Evolutionary conservation across 1,140 invertebrate genomes (phyloP).

Genomic region (Antheraea pernyi): DNA sequence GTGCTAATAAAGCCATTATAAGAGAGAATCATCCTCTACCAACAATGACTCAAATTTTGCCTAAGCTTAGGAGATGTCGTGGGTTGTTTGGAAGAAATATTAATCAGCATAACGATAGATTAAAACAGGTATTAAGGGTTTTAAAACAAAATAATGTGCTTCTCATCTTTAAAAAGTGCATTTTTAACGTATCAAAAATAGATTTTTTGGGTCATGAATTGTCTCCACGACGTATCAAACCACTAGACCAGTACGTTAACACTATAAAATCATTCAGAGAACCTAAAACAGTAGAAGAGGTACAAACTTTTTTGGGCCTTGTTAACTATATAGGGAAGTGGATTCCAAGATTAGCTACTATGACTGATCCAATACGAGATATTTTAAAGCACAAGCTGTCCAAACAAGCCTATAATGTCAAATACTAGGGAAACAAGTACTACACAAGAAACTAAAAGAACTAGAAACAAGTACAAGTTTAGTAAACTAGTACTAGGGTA

Average conservation of each 20-base stretch:
- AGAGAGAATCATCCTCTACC: slow-evolving; percentile 54
- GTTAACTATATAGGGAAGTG: slow-evolving; percentile 47
- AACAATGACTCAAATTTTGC: slow-evolving; percentile 45
- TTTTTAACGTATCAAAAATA: slow-evolving; percentile 26
- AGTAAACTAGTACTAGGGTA: too few relatives aligned
- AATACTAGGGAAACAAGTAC: slow-evolving; percentile 18
- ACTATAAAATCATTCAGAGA: slow-evolving; percentile 27
- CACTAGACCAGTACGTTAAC: slow-evolving; percentile 27
- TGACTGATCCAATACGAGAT: slow-evolving; percentile 33
- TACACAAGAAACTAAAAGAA: slow-evolving; percentile 14
- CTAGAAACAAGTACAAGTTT: too few relatives aligned
- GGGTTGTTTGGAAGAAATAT: not conserved
- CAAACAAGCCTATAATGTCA: slow-evolving; percentile 11
- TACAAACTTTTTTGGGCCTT: slow-evolving; percentile 49
- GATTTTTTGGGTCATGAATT: slow-evolving; percentile 45
- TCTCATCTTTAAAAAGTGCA: slow-evolving; percentile 31
- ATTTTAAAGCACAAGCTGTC: slow-evolving; percentile 32
- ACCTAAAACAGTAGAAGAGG: slow-evolving; percentile 38
- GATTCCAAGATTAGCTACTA: slow-evolving; percentile 44
- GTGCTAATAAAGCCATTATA: slow-evolving; percentile 51
- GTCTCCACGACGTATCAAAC: slow-evolving; percentile 32
- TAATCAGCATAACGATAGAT: not conserved
- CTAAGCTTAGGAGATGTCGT: slow-evolving; percentile 32
- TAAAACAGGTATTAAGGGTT: not conserved
- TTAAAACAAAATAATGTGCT: slow-evolving; percentile 15